Evolutionary conservation across 2,113 vertebrate genomes (phyloP), one percentile per base, ranked within the genome.

Genomic region (Redunca redunca): DNA sequence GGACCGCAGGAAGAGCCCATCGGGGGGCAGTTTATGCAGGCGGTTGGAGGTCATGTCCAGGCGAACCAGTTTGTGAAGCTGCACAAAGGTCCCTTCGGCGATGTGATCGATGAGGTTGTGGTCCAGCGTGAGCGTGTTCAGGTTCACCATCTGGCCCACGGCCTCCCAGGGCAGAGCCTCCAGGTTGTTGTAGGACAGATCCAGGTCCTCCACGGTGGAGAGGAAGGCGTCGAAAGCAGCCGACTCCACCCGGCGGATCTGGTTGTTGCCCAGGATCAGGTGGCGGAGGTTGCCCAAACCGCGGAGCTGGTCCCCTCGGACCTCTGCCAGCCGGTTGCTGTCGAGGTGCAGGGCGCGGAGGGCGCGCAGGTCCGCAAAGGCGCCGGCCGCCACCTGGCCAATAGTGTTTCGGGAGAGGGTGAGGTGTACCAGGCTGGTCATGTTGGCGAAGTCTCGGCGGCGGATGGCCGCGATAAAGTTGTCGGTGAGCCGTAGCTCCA

Each of bases 361-460:
- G 1, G 99, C 99, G 0, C 99, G 98, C 19, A 99, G 99, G 96
- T 99, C 99, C 0, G 99, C 82, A 5, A 99, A 99, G 94, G 99
- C 99, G 0, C 99, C 99, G 0, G 99, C 99, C 0, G 99, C 99
- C 90, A 99, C 98, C 97, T 99, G 99, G 96, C 99, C 99, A 74
- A 99, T 99, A 88, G 99, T 99, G 97, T 99, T 99, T 1, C 99
- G 99, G 7, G 99, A 99, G 50, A 99, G 98, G 3, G 99, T 99
- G 80, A 99, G 99, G 98, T 99, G 99, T 33, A 99, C 99, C 98
- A 99, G 97, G 98, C 99, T 99, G 91, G 99, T 99, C 99, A 99
- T 99, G 99, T 99, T 99, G 98, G 99, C 98, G 95, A 99, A 99
- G 98, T 99, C 99, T 43, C 99, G 98, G 81, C 98, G 99, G 10